Percentiles rank a stretch among this genome's conserved stretches.
These are phyloP conservation scores for Priocnemis perturbator DNA, from an alignment of 2,888 invertebrate species.

Conservation along the genomic window DNA sequence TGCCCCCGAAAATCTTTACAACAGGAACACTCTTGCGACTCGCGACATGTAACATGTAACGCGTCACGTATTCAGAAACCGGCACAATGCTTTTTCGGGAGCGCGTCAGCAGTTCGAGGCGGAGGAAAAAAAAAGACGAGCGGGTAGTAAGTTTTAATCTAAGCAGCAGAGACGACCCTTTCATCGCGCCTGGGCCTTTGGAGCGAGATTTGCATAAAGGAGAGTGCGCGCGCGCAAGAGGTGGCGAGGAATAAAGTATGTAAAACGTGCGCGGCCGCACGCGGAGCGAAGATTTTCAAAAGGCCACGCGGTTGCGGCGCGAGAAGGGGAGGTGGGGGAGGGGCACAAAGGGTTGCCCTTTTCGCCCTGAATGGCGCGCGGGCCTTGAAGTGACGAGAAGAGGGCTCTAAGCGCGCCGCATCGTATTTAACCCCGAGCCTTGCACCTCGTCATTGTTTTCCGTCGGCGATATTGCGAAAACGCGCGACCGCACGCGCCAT, in stretches of 20 bases:
- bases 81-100: neutral
- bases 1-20: too few relatives aligned
- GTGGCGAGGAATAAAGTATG: conserved; percentile 32
- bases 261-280: conserved; percentile 24
- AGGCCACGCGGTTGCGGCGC: conserved; percentile 33
- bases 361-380: conserved; percentile 17
- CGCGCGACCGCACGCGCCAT: neutral
- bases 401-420: conserved; percentile 25
- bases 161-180: conserved; percentile 18
- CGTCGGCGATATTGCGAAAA: neutral
- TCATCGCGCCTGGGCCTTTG: conserved; percentile 37
- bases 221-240: conserved; percentile 12
- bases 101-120: neutral
- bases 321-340: conserved; percentile 17
- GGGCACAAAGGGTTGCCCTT: too few relatives aligned
- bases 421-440: conserved; percentile 17
- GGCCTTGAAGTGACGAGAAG: conserved; percentile 7
- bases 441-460: neutral
- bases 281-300: conserved; percentile 40
- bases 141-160: conserved; percentile 28
- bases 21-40: too few relatives aligned
- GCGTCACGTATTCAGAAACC: too few relatives aligned
- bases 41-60: too few relatives aligned
- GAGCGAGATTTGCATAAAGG: conserved; percentile 37
- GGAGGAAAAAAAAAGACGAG: neutral